Base-by-base conservation (phyloP, 2,113 vertebrate species). In the Peromyscus maniculatus region DNA sequence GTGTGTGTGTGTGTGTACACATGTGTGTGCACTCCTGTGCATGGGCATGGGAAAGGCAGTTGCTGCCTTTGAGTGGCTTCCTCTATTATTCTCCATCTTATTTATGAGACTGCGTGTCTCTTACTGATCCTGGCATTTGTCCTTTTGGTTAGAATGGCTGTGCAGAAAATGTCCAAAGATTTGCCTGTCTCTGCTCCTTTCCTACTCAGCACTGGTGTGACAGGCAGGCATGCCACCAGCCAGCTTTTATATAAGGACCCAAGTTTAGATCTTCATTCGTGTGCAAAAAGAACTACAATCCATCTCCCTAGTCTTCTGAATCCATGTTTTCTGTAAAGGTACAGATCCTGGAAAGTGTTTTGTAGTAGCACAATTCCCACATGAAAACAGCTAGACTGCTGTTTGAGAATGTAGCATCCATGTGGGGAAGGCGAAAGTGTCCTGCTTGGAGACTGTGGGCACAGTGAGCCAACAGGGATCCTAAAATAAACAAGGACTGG, bases 401-500 rank as follows among this genome's bases (percentile, higher is more conserved):
- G 64, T 3, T 6, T 74, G 10, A 91, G 82, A 88, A 13, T 21
- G 33, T 26, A 86, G n/a, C 33, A 88, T 62, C 69, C 28, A 57
- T 75, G 6, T 49, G 88, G 9, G 0, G 1, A 43, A 26, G 55
- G 0, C 13, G 7, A 71, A 91, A 75, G 49, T 52, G 31, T 55
- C 80, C 5, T 16, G 22, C 71, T 36, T 86, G 15, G 4, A 84
- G 8, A 22, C 7, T 87, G 88, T 87, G 88, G 71, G 77, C 89
- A 91, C 0, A 43, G 36, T 39, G n/a, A 94, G 31, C 22, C 91
- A 96, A 66, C 4, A 87, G 3, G 1, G 91, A 36, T 80, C 36
- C 94, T 59, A 95, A 97, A 87, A 39, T 93, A 55, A 94, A 91
- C 19, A 78, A 71, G 90, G n/a, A 1, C 22, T 52, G 21, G 0